Conservation (phyloP, 2,113 vertebrate genomes). For the Ivindomyrus marchei region DNA sequence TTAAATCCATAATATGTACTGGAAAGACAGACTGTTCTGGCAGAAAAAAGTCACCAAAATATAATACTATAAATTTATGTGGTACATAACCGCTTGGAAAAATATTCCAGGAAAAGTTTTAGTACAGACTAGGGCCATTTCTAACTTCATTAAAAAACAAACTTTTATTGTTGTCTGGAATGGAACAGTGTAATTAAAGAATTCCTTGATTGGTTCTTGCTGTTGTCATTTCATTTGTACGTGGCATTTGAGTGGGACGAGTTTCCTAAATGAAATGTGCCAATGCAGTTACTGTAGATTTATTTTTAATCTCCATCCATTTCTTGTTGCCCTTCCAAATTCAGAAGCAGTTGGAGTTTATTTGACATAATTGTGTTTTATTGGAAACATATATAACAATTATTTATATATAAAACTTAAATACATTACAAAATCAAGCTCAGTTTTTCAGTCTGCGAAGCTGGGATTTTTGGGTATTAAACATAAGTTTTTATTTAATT, state of each 20-base stretch:
- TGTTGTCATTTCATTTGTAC: neutral
- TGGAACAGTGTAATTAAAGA: neutral
- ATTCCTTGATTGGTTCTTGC: neutral
- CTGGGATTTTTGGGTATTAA: neutral
- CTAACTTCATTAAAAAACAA: neutral
- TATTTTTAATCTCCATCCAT: neutral
- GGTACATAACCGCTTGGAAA: slow-evolving; percentile 14
- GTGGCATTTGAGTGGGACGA: neutral
- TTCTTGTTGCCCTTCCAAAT: neutral
- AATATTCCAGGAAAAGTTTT: neutral
- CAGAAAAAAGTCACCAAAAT: slow-evolving; percentile 19
- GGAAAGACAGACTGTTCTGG: neutral
- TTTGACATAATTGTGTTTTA: neutral
- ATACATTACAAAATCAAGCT: neutral
- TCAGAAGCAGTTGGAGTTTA: neutral
- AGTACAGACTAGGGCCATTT: neutral
- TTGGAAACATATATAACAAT: neutral
- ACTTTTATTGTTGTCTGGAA: neutral
- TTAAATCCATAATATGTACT: neutral
- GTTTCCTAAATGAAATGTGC: neutral
- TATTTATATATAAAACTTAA: neutral
- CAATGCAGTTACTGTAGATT: neutral
- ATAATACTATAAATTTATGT: slow-evolving; percentile 12
- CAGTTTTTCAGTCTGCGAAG: neutral
- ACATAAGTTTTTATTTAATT: neutral